phyloP scores from a whole-genome alignment of 1,140 invertebrate genomes.

The Elysia chlorotica region DNA sequence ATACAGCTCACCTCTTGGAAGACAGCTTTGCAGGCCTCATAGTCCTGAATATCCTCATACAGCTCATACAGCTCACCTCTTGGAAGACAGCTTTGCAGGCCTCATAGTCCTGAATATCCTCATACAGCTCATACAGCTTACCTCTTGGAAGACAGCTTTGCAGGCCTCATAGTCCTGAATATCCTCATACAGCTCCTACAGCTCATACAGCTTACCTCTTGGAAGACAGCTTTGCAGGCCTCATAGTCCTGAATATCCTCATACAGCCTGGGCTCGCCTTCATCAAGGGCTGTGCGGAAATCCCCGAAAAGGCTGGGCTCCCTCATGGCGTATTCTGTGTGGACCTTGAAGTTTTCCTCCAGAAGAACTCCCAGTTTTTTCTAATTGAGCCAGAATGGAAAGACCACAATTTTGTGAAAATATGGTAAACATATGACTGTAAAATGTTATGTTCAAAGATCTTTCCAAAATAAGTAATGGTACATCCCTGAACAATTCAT shows the following conservation, averaged over 20 bases:
- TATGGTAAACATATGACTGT: too few species aligned
- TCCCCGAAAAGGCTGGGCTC: constrained; percentile 88
- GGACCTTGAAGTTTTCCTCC: constrained; percentile 54
- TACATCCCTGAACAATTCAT: too few species aligned
- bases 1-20: too few species aligned
- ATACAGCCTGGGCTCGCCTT: constrained; percentile 78
- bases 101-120: constrained; percentile 87
- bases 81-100: constrained; percentile 82
- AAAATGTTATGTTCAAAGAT: too few species aligned
- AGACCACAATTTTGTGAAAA: too few species aligned
- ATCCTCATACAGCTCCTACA: too few species aligned
- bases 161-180: too few species aligned
- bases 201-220: constrained; percentile 71
- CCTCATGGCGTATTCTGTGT: constrained; percentile 71
- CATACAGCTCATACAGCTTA: too few species aligned
- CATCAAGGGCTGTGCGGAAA: constrained; percentile 80
- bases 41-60: constrained; percentile 89
- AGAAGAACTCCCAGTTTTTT: constrained; percentile 43
- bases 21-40: constrained; percentile 80
- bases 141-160: too few species aligned
- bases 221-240: constrained; percentile 80
- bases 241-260: constrained; percentile 89
- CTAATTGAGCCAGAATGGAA: too few species aligned
- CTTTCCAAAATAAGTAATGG: too few species aligned
- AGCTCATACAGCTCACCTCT: too few species aligned